Conservation (phyloP, 2,113 vertebrate species). For the Eulemur macaco region DNA sequence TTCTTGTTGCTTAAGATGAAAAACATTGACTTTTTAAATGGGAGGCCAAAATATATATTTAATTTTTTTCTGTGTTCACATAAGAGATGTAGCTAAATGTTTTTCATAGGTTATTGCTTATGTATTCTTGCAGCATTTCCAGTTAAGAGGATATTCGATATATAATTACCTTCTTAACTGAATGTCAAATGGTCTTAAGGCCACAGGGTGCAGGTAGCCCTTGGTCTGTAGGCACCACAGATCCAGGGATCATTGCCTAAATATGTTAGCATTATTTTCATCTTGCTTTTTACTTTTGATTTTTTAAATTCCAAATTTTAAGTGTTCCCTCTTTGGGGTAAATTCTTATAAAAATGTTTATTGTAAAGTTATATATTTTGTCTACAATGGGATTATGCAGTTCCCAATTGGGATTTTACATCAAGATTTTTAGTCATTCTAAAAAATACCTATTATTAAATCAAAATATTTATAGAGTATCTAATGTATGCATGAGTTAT, state of each 20-base stretch:
- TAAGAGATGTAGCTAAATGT: conserved; percentile 64
- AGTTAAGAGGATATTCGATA: conserved; percentile 26
- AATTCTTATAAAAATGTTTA: conserved; percentile 84
- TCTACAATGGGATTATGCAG: conserved; percentile 76
- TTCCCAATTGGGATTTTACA: conserved; percentile 80
- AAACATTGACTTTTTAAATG: conserved; percentile 72
- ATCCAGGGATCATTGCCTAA: conserved; percentile 41
- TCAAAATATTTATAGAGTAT: conserved; percentile 69
- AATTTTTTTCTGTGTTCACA: conserved; percentile 62
- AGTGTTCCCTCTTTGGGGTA: conserved; percentile 81
- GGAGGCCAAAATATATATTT: conserved; percentile 70
- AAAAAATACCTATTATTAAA: conserved; percentile 65
- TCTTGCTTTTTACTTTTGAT: conserved; percentile 51
- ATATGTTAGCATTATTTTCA: conserved; percentile 25
- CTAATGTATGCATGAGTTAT: conserved; percentile 70
- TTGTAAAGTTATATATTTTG: conserved; percentile 87
- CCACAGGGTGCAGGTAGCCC: conserved; percentile 75
- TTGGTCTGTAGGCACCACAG: conserved; percentile 51
- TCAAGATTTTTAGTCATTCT: conserved; percentile 74
- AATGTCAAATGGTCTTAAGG: conserved; percentile 36
- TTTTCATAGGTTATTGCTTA: conserved; percentile 49
- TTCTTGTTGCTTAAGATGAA: conserved; percentile 72
- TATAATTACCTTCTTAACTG: conserved; percentile 60
- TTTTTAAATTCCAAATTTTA: conserved; percentile 63
- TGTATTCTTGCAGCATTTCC: conserved; percentile 36